Percentiles rank a stretch among this genome's conserved stretches.
These are phyloP conservation scores for Drosophila novamexicana DNA, from an alignment of 1,140 invertebrate species.

Conservation along the genomic window DNA sequence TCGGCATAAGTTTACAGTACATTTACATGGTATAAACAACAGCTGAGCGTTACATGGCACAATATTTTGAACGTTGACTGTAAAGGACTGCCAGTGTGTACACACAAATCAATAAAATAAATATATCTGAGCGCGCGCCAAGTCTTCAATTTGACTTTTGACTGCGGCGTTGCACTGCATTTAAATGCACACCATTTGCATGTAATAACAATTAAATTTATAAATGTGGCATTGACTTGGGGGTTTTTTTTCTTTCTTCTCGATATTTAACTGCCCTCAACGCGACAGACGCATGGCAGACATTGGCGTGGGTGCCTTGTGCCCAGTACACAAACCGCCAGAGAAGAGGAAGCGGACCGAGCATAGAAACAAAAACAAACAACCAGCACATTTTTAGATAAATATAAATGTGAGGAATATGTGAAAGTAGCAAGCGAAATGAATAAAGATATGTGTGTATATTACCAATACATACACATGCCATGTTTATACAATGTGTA, in stretches of 20 bases:
- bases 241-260: neutral
- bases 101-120: conserved; percentile 23
- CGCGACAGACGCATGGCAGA: conserved; percentile 46
- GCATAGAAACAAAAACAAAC: conserved; percentile 48
- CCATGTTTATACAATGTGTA: neutral
- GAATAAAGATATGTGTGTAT: conserved; percentile 35
- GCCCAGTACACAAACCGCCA: conserved; percentile 27
- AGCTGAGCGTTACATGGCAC: conserved; percentile 12
- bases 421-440: conserved; percentile 43
- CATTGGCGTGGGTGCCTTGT: conserved; percentile 32
- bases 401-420: conserved; percentile 50
- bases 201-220: conserved; percentile 28
- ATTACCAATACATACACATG: neutral
- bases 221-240: conserved; percentile 57
- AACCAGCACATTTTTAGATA: conserved; percentile 52
- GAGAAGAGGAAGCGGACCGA: conserved; percentile 30
- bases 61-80: conserved; percentile 16
- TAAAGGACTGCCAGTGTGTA: conserved; percentile 39
- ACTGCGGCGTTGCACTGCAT: conserved; percentile 36
- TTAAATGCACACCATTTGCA: conserved; percentile 44
- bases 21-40: conserved; percentile 2
- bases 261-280: conserved; percentile 18
- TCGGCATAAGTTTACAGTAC: neutral
- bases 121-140: conserved; percentile 4
- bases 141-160: conserved; percentile 3